phyloP scores from a whole-genome alignment of 2,797 vertebrate genomes.

The Erethizon dorsatum region DNA sequence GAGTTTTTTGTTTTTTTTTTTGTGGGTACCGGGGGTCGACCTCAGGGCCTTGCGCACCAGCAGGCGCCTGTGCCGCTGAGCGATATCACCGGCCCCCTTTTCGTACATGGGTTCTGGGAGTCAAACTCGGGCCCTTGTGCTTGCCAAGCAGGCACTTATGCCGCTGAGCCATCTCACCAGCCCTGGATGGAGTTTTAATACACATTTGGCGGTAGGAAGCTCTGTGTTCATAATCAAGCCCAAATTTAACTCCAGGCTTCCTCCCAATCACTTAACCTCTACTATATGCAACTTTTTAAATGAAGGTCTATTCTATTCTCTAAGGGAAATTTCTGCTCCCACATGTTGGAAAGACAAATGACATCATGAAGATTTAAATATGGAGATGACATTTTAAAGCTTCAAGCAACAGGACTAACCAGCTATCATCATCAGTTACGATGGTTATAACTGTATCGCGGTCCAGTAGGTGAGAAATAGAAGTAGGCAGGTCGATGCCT shows the following conservation, averaged over 20 bases:
- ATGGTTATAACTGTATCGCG: not conserved
- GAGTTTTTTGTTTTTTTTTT: not conserved
- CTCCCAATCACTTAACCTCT: constrained; percentile 32
- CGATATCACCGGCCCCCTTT: too few relatives aligned
- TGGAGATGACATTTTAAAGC: constrained; percentile 53
- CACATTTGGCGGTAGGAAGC: not conserved
- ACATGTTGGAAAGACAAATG: constrained; percentile 62
- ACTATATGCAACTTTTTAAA: not conserved
- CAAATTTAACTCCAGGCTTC: constrained; percentile 54
- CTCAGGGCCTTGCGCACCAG: too few relatives aligned
- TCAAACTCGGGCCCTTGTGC: too few relatives aligned
- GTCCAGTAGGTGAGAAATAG: constrained; percentile 6
- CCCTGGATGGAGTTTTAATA: constrained; percentile 40
- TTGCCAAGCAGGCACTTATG: too few relatives aligned
- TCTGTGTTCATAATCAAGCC: not conserved
- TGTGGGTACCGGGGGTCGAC: too few relatives aligned
- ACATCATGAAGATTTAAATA: constrained; percentile 42
- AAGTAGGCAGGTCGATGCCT: not conserved
- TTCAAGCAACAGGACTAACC: not conserved
- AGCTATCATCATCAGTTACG: constrained; percentile 20
- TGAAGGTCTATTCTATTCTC: not conserved
- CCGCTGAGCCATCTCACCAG: too few relatives aligned
- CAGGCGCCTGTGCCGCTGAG: too few relatives aligned
- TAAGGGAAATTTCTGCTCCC: constrained; percentile 3
- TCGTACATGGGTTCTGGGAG: too few relatives aligned